Base-by-base conservation (phyloP, 2,113 vertebrate genomes). In the Percopsis transmontana region DNA sequence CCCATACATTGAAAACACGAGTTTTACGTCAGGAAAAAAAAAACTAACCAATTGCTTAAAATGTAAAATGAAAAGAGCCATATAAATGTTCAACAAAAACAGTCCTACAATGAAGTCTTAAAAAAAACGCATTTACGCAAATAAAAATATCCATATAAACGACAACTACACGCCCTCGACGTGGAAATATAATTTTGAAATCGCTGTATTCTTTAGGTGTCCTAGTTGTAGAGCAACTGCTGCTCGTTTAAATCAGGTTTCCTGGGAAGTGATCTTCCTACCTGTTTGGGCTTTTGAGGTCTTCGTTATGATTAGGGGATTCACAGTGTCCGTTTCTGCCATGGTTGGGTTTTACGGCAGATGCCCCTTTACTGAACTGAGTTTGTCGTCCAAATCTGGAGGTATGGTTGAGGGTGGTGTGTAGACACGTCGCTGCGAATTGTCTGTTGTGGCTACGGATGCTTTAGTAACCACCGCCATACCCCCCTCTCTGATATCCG, bases 251-350 rank as follows among this genome's bases (percentile, higher is more conserved):
- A 68, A 84, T 70, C 87, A 85, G 88, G 85, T 72, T 85, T 79
- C 87, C 79, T 75, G 84, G 90, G 89, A 89, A 85, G 87, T 82
- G 87, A 83, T 87, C 90, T 89, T 91, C 90, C 90, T 91, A 91
- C 90, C 90, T 91, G 88, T 90, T 87, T 71, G 84, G 83, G 73
- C 16, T 72, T 84, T 76, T 69, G 82, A 84, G 86, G 85, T 89
- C 86, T 84, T 88, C 82, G 40, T 82, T 77, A 60, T 77, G 87
- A 72, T 73, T 85, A 71, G 70, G 64, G 83, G 72, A 80, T 21
- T 54, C 61, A 66, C 79, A 82, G 66, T 86, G 80, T 80, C 79
- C 69, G 72, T 75, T 81, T 77, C 81, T 88, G 89, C 86, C 85
- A 66, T 73, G 70, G 78, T 66, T 69, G 82, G 83, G 47, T 70